Base-by-base conservation (phyloP, 2,113 vertebrate genomes). In the Bubo scandiacus region DNA sequence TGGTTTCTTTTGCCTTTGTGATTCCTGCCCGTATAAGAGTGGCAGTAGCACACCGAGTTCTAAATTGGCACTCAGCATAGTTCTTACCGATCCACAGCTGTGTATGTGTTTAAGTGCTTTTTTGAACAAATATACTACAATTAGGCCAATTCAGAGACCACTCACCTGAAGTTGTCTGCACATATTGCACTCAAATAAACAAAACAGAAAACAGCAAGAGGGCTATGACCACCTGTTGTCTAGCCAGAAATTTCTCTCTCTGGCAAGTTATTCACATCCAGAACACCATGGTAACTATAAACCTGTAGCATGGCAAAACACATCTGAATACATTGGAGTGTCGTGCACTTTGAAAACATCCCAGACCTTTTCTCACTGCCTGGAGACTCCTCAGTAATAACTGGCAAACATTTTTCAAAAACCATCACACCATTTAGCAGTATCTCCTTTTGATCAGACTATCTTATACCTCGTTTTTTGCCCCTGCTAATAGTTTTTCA, bases 41-140 rank as follows among this genome's bases (percentile, higher is more conserved):
- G 67, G 80, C 75, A 94, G 22, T 21, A 68, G 72, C 75, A 86
- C 42, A 34, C 23, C 0, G 2, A 12, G 29, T 52, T 92, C 72
- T 47, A 70, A 91, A 75, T 25, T 65, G 62, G 29, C 58, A 70
- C 67, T 91, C 54, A 73, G 75, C 43, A 25, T 23, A 91, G 83
- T 43, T 88, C 86, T 86, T 47, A 26, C 62, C 68, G 71, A 81
- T 89, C 47, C 58, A 43, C 77, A 96, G 89, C 80, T 96, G 62
- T 5, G 9, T 73, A 21, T 40, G 70, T 88, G 80, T 86, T 79
- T 86, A 86, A 88, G 80, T 86, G 75, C 62, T 82, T 89, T 81
- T 86, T 68, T 95, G 67, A 94, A 58, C 62, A 92, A 92, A 91
- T 81, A 94, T n/a, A 68, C 86, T 77, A 70, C 75, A 91, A 92